These are phyloP conservation scores for Harmothoe impar DNA, from an alignment of 2,888 invertebrate species.

Conservation along the genomic window DNA sequence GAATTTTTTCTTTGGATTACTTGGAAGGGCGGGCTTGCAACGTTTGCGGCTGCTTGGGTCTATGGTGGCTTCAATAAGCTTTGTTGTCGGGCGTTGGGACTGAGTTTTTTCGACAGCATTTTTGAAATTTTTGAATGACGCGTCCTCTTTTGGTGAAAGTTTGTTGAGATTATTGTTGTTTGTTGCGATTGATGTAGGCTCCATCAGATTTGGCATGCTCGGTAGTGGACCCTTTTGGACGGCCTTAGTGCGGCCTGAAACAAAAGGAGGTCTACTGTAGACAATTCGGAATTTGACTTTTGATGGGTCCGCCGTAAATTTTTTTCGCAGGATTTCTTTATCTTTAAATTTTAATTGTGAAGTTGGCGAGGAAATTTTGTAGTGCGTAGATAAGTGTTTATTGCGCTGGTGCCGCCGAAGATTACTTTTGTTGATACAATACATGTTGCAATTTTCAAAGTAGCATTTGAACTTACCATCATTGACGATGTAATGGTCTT, in stretches of 20 bases:
- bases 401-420: neutral
- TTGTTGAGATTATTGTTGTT: too few relatives aligned
- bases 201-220: too few relatives aligned
- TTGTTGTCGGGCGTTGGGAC: neutral
- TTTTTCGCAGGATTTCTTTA: too few relatives aligned
- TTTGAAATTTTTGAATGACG: neutral
- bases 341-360: too few relatives aligned
- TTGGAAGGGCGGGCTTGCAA: neutral
- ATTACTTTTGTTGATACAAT: neutral
- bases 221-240: too few relatives aligned
- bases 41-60: neutral
- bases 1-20: neutral
- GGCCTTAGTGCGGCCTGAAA: too few relatives aligned
- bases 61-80: neutral
- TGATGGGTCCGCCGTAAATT: too few relatives aligned
- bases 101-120: neutral
- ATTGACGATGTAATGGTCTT: neutral
- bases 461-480: neutral
- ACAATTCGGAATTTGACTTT: too few relatives aligned
- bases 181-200: too few relatives aligned
- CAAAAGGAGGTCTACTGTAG: too few relatives aligned
- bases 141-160: too few relatives aligned
- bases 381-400: neutral
- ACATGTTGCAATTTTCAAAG: neutral
- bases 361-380: neutral